These are phyloP conservation scores for Pristiophorus japonicus DNA, from an alignment of 2,113 vertebrate species.

Conservation along the genomic window DNA sequence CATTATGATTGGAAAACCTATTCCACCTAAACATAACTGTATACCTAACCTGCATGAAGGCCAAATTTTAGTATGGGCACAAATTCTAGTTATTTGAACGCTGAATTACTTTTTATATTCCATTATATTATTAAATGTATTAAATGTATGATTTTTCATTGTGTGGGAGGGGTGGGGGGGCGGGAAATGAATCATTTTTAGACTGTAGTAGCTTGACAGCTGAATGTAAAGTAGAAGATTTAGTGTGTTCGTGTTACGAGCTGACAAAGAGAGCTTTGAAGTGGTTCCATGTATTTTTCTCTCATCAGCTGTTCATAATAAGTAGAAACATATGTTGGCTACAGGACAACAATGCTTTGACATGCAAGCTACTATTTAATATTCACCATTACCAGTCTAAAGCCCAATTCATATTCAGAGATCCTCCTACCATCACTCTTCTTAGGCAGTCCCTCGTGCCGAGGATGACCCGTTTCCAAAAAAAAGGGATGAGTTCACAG, in stretches of 20 bases:
- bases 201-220: neutral
- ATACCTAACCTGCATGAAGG: neutral
- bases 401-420: neutral
- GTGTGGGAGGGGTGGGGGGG: too few relatives aligned
- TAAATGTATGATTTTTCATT: neutral
- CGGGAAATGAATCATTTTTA: neutral
- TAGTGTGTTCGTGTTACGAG: neutral
- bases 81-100: too few relatives aligned
- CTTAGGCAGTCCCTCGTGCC: too few relatives aligned
- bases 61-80: neutral
- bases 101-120: neutral
- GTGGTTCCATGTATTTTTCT: neutral
- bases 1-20: neutral
- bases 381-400: neutral
- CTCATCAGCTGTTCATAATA: neutral
- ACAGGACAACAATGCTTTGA: neutral
- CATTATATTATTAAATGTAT: neutral
- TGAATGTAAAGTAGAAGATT: neutral
- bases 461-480: too few relatives aligned
- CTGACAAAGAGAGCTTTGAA: neutral
- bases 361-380: neutral
- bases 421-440: neutral
- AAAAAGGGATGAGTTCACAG: too few relatives aligned
- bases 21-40: too few relatives aligned
- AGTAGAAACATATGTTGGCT: conserved; percentile 32